Evolutionary conservation across 2,113 vertebrate genomes (phyloP), one percentile per base, ranked within the genome.

Genomic region (Nymphicus hollandicus): DNA sequence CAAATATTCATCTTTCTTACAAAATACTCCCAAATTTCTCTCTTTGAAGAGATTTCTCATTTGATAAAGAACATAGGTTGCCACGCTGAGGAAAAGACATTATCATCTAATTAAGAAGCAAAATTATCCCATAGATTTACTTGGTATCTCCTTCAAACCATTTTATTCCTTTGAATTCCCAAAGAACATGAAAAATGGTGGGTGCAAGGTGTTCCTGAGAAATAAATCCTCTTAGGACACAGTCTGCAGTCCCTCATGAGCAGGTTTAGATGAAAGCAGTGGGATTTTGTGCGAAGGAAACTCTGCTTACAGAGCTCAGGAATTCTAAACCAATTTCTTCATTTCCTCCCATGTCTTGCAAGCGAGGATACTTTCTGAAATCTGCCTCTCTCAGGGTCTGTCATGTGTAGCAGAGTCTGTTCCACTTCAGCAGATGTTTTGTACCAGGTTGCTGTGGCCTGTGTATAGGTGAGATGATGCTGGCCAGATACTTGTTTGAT

Each of bases 1-100:
- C 68, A 92, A 95, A 88, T 80, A 93, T 50, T 78, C 80, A 8
- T 70, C 92, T 92, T 81, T 77, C 68, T 83, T 81, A 41, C 50
- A 53, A 90, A 81, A 73, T 63, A 90, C 70, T 93, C 88, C 82
- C 88, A 90, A 93, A 81, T 83, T 81, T 86, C 58, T 60, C 25
- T 81, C 29, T 73, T 81, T 70, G 73, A 97, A 83, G 79, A 90
- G 60, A 23, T 39, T 83, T 46, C 88, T 78, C 71, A 14, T 70
- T 88, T 86, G 86, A 73, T 70, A 66, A 69, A 93, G 71, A 81
- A 61, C 66, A 28, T 31, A 88, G 82, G 74, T 82, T 80, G 53
- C 49, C 37, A 81, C 44, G 7, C 76, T 29, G 68, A 95, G 58
- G 79, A 65, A 73, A 91, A 93, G 64, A 78, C 53, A 58, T 95